Evolutionary conservation across 2,888 invertebrate species (phyloP).

Genomic region (Anoncus sp.): DNA sequence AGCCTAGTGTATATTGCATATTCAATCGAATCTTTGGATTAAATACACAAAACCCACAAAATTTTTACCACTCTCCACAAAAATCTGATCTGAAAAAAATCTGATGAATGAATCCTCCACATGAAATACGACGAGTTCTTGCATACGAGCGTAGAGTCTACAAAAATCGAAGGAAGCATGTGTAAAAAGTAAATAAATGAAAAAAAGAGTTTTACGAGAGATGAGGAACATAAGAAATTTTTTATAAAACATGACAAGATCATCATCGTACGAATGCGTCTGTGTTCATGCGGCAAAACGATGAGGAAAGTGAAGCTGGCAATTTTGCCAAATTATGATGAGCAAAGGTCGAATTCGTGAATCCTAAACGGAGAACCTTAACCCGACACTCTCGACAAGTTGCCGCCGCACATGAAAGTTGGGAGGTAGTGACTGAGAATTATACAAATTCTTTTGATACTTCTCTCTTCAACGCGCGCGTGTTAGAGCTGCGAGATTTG

Average conservation of each 20-base stretch:
- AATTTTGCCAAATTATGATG: slow-evolving; percentile 34
- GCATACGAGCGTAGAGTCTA: no score
- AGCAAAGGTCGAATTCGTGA: slow-evolving; percentile 10
- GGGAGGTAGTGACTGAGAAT: not conserved
- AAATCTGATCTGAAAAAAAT: no score
- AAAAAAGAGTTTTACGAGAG: not conserved
- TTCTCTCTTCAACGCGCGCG: not conserved
- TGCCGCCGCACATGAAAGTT: not conserved
- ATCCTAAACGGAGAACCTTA: not conserved
- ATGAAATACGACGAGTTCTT: no score
- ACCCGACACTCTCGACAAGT: not conserved
- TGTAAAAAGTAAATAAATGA: no score
- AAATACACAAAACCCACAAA: no score
- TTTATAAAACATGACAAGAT: no score
- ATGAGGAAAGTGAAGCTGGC: slow-evolving; percentile 7
- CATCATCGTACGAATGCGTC: not conserved
- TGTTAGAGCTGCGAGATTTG: not conserved
- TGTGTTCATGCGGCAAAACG: not conserved
- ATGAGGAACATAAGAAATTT: not conserved
- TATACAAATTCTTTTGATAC: slow-evolving; percentile 9
- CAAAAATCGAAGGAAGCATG: no score
- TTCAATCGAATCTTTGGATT: no score
- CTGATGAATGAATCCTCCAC: no score
- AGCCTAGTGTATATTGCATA: no score
- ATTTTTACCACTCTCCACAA: no score